Percentiles rank a stretch among this genome's conserved stretches.
Evolutionary conservation across 2,113 vertebrate species (phyloP).

Genomic region (Rhinopomastus cyanomelas): DNA sequence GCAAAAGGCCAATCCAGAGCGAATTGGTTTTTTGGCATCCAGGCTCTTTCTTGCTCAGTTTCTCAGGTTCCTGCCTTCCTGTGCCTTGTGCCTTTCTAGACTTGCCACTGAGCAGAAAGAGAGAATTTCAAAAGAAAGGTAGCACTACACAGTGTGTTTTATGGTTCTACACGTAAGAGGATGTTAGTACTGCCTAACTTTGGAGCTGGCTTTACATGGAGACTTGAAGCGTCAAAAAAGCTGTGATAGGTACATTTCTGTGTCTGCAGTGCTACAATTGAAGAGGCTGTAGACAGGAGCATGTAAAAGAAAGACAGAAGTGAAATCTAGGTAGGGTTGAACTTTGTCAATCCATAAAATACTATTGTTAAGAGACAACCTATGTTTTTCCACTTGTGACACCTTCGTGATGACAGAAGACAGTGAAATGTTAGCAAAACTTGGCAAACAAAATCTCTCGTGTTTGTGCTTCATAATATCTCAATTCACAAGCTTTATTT

Average conservation of each 20-base stretch:
- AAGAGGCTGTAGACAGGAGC: neutral
- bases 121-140: neutral
- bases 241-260: neutral
- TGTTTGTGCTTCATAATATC: neutral
- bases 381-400: neutral
- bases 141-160: neutral
- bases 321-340: neutral
- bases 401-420: neutral
- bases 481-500: neutral
- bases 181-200: neutral
- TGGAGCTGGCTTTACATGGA: neutral
- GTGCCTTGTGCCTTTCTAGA: neutral
- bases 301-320: neutral
- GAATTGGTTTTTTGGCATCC: slow-evolving; percentile 39
- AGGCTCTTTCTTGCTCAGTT: slow-evolving; percentile 38
- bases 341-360: neutral
- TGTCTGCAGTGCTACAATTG: neutral
- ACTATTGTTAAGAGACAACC: neutral
- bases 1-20: slow-evolving; percentile 56
- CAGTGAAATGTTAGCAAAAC: neutral
- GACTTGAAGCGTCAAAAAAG: neutral
- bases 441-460: neutral
- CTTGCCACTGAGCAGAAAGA: neutral
- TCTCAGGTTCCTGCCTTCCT: slow-evolving; percentile 5
- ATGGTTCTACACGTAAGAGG: neutral